These are phyloP conservation scores for Eutrigla gurnardus DNA, from an alignment of 2,797 vertebrate genomes.

Conservation along the genomic window DNA sequence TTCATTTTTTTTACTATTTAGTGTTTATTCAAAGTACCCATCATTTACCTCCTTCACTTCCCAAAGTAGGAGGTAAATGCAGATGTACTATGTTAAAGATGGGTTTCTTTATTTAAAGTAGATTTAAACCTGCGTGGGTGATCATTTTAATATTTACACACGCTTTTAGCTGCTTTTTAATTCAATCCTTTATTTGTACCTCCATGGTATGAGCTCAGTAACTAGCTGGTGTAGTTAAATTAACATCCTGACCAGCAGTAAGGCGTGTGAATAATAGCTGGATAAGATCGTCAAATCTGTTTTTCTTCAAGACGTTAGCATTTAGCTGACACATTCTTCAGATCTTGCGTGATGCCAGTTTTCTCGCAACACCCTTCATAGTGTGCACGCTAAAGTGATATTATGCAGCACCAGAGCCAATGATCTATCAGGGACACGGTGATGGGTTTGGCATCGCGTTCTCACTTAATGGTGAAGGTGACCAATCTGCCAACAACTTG, in stretches of 20 bases:
- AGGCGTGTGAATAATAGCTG: neutral
- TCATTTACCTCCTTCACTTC: neutral
- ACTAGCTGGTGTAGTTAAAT: neutral
- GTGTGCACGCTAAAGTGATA: slow-evolving; percentile 33
- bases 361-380: slow-evolving; percentile 18
- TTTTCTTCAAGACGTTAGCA: neutral
- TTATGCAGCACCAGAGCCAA: slow-evolving; percentile 26
- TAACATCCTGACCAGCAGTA: neutral
- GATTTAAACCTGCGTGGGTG: neutral
- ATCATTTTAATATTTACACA: neutral
- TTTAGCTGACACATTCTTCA: neutral
- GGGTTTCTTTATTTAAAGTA: neutral
- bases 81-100: neutral
- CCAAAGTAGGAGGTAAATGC: neutral
- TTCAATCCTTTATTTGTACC: neutral
- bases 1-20: neutral
- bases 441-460: slow-evolving; percentile 60
- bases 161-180: slow-evolving; percentile 14
- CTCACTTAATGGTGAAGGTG: slow-evolving; percentile 57
- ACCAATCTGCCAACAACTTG: slow-evolving; percentile 59
- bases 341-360: slow-evolving; percentile 15
- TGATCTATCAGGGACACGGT: slow-evolving; percentile 51
- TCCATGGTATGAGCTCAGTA: slow-evolving; percentile 20
- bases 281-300: neutral
- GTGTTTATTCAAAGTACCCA: neutral